phyloP scores from a whole-genome alignment of 1,140 invertebrate genomes.

The Heliothis virescens region DNA sequence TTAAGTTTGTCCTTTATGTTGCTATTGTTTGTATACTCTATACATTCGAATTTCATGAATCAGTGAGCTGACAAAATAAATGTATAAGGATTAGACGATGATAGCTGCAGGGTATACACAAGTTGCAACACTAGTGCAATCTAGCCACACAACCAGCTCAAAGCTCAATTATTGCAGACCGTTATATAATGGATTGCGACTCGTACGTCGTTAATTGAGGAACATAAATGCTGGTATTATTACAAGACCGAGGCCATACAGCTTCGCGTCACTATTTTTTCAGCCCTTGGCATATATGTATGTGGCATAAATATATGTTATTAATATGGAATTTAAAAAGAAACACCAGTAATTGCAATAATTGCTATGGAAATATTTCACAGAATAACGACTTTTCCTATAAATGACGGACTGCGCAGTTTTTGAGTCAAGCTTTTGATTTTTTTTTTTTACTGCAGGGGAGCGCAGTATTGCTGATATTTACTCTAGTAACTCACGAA shows the following conservation, averaged over 20 bases:
- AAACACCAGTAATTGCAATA: constrained; percentile 6
- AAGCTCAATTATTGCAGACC: constrained; percentile 7
- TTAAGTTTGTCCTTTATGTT: too few species aligned
- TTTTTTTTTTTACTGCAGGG: too few species aligned
- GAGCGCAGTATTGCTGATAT: too few species aligned
- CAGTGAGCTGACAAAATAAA: too few species aligned
- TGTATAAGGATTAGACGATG: not conserved
- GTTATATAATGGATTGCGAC: constrained; percentile 32
- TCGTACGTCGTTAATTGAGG: constrained; percentile 19
- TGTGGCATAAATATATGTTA: constrained; percentile 1
- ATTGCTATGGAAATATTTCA: constrained; percentile 25
- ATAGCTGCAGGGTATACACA: not conserved
- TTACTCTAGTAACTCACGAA: too few species aligned
- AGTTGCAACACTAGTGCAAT: not conserved
- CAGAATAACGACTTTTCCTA: constrained; percentile 3
- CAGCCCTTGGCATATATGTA: constrained; percentile 44
- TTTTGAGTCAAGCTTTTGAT: too few species aligned
- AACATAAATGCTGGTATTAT: constrained; percentile 34
- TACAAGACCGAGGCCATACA: constrained; percentile 38
- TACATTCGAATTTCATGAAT: too few species aligned
- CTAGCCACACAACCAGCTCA: not conserved
- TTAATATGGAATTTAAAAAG: constrained; percentile 37
- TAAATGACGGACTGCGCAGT: not conserved
- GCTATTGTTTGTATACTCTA: too few species aligned
- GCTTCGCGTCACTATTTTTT: constrained; percentile 26